Conservation (phyloP, 2,888 invertebrate species). For the Cartodere bifasciata region DNA sequence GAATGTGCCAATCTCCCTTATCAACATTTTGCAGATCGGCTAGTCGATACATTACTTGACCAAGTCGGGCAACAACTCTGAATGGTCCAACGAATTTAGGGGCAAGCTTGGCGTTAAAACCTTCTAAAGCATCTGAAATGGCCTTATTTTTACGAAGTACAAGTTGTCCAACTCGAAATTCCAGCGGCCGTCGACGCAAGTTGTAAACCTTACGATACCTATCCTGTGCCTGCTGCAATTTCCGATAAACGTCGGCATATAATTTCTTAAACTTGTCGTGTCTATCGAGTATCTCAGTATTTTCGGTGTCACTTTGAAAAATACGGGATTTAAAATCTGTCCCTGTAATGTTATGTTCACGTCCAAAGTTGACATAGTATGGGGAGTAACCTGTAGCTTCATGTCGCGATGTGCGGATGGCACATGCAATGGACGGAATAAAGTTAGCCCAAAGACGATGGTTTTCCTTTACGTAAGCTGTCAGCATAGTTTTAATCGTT, state of each 20-base stretch:
- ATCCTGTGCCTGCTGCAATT: constrained; percentile 10
- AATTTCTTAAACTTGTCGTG: too few species aligned
- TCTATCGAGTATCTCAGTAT: too few species aligned
- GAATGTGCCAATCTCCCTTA: constrained; percentile 5
- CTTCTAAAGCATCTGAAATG: constrained; percentile 9
- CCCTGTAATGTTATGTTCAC: constrained; percentile 9
- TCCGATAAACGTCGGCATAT: too few species aligned
- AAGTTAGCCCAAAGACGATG: constrained; percentile 12
- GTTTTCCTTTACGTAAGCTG: constrained; percentile 11
- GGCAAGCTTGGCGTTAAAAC: constrained; percentile 4
- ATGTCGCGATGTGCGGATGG: constrained; percentile 12
- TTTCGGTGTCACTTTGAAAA: too few species aligned
- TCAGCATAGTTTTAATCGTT: constrained; percentile 13
- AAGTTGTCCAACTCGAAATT: constrained; percentile 3
- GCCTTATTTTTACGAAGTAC: constrained; percentile 8
- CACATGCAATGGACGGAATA: constrained; percentile 12
- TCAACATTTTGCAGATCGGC: constrained; percentile 1
- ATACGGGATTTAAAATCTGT: too few species aligned
- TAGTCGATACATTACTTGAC: constrained; percentile 4
- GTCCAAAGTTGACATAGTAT: constrained; percentile 12
- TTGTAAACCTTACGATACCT: constrained; percentile 6
- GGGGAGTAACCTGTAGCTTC: constrained; percentile 14
- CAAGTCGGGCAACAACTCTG: constrained; percentile 3
- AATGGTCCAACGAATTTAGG: constrained; percentile 7
- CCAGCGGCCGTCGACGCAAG: constrained; percentile 4